phyloP scores from a whole-genome alignment of 2,113 vertebrate genomes.

The Cryptomyrus ogoouensis region DNA sequence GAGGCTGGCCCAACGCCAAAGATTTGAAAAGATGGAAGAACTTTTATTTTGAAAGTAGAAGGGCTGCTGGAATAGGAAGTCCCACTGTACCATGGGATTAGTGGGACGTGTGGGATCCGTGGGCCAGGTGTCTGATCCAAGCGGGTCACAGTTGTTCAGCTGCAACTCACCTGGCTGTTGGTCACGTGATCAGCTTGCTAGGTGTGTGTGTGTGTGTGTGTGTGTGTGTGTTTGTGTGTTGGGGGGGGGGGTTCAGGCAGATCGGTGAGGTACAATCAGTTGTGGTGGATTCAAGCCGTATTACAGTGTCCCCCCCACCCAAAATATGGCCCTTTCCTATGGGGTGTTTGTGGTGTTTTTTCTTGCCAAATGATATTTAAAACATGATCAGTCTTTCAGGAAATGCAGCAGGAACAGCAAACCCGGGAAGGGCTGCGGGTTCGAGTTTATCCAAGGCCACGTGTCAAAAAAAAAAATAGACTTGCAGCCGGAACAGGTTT shows the following conservation, averaged over 20 bases:
- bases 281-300: neutral
- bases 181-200: constrained; percentile 21
- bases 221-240: constrained; percentile 1
- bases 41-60: neutral
- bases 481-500: constrained; percentile 18
- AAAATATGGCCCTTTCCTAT: neutral
- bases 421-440: neutral
- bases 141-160: neutral
- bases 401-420: neutral
- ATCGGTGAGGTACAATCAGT: neutral
- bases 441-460: neutral
- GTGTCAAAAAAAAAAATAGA: constrained; percentile 21
- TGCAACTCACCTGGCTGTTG: neutral
- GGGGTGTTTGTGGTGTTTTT: neutral
- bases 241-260: constrained; percentile 20
- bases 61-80: neutral
- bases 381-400: neutral
- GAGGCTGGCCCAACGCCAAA: constrained; percentile 22
- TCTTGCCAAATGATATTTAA: neutral
- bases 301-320: neutral
- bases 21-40: constrained; percentile 17
- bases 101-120: neutral
- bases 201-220: neutral
- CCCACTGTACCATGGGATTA: neutral
- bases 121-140: neutral